phyloP scores from a whole-genome alignment of 2,888 invertebrate genomes.

The Tetragnatha montana region DNA sequence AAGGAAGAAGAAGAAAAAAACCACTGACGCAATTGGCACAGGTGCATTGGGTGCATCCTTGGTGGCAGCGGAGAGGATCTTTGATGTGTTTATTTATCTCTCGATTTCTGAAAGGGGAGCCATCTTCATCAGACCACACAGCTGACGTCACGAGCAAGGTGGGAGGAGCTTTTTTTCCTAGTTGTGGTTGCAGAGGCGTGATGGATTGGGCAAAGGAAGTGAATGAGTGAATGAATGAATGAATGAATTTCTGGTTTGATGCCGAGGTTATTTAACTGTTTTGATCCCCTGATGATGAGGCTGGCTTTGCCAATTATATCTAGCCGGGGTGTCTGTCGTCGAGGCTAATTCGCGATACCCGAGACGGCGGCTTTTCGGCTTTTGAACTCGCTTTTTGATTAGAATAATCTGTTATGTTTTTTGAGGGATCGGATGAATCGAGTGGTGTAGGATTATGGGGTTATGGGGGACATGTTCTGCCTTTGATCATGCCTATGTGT shows the following conservation, averaged over 20 bases:
- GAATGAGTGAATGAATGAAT: slow-evolving; percentile 26
- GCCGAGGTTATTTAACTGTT: slow-evolving; percentile 42
- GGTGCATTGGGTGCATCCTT: slow-evolving; percentile 66
- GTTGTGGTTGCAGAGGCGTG: slow-evolving; percentile 56
- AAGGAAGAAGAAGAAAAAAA: slow-evolving; percentile 19
- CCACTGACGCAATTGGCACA: slow-evolving; percentile 67
- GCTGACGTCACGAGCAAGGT: slow-evolving; percentile 27
- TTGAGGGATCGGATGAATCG: too few species aligned
- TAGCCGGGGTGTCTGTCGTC: neutral
- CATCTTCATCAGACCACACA: slow-evolving; percentile 38
- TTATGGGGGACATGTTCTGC: too few species aligned
- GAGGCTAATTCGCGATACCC: neutral
- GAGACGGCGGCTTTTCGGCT: neutral
- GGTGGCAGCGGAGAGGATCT: slow-evolving; percentile 11
- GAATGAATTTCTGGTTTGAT: neutral
- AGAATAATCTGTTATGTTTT: too few species aligned
- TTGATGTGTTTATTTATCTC: slow-evolving; percentile 61
- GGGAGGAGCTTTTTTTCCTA: neutral
- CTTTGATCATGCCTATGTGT: too few species aligned
- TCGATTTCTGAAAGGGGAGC: slow-evolving; percentile 42
- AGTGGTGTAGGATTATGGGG: too few species aligned
- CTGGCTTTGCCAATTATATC: slow-evolving; percentile 11
- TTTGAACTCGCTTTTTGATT: too few species aligned
- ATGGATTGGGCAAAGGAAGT: slow-evolving; percentile 42
- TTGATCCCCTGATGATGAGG: neutral